Evolutionary conservation across 2,888 invertebrate species (phyloP).

Genomic region (Troides aeacus): DNA sequence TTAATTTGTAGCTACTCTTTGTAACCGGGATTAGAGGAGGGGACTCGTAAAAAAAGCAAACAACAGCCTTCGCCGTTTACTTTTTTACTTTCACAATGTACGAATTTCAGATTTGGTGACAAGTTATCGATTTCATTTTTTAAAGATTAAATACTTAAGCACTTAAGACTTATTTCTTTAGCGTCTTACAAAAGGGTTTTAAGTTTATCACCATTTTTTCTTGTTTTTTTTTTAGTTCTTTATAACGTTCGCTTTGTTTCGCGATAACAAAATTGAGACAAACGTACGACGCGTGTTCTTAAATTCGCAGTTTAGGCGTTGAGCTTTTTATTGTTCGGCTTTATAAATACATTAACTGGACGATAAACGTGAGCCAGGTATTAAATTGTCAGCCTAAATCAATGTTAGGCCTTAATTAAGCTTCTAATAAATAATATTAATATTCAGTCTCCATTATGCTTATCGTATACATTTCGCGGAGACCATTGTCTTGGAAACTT

Average conservation of each 20-base stretch:
- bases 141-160: constrained; percentile 53
- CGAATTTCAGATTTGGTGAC: constrained; percentile 49
- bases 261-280: constrained; percentile 61
- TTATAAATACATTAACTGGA: constrained; percentile 48
- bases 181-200: constrained; percentile 55
- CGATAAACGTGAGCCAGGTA: constrained; percentile 58
- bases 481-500: constrained; percentile 9
- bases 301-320: constrained; percentile 53
- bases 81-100: constrained; percentile 47
- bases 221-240: constrained; percentile 53
- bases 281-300: constrained; percentile 65
- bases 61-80: constrained; percentile 51
- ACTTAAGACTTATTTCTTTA: constrained; percentile 58
- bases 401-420: constrained; percentile 55
- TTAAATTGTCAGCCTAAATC: constrained; percentile 61
- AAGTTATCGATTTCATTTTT: constrained; percentile 61
- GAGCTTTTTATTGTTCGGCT: constrained; percentile 45
- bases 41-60: constrained; percentile 56
- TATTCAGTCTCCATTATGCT: constrained; percentile 34
- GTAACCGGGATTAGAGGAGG: constrained; percentile 64
- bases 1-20: constrained; percentile 79
- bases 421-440: constrained; percentile 43
- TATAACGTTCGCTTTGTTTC: constrained; percentile 50
- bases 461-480: constrained; percentile 23
- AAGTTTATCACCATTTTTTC: constrained; percentile 54